Conservation (phyloP, 2,797 vertebrate species). For the Poeciliopsis paucimaculata region DNA sequence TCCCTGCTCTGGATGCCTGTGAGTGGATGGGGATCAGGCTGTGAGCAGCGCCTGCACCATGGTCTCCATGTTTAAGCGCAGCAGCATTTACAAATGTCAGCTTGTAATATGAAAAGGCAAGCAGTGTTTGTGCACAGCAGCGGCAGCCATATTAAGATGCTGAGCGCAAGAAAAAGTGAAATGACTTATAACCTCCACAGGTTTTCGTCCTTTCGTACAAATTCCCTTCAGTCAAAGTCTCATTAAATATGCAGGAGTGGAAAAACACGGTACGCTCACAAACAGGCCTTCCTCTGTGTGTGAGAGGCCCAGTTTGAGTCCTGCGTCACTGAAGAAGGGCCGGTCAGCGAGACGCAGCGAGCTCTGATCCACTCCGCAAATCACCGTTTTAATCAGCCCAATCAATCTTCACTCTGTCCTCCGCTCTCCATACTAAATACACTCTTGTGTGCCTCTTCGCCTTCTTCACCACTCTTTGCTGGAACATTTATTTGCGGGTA, state of each 20-base stretch:
- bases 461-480: neutral
- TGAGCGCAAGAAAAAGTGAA: neutral
- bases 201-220: neutral
- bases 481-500: slow-evolving; percentile 49
- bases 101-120: neutral
- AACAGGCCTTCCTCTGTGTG: neutral
- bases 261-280: neutral
- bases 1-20: neutral
- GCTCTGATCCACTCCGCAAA: slow-evolving; percentile 45
- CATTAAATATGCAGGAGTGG: neutral
- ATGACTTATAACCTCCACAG: neutral
- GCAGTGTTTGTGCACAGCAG: neutral
- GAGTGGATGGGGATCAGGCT: neutral
- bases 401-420: slow-evolving; percentile 57
- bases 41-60: too few relatives aligned
- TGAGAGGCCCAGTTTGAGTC: slow-evolving; percentile 1
- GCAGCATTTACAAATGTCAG: slow-evolving; percentile 13
- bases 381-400: slow-evolving; percentile 56
- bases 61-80: slow-evolving; percentile 2
- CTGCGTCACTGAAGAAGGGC: slow-evolving; percentile 12
- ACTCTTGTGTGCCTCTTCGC: neutral
- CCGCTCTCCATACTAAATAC: slow-evolving; percentile 34
- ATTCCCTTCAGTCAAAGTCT: slow-evolving; percentile 6
- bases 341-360: slow-evolving; percentile 38
- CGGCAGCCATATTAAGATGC: neutral